Evolutionary conservation across 2,113 vertebrate genomes (phyloP).

Genomic region (Nothoprocta pentlandii): DNA sequence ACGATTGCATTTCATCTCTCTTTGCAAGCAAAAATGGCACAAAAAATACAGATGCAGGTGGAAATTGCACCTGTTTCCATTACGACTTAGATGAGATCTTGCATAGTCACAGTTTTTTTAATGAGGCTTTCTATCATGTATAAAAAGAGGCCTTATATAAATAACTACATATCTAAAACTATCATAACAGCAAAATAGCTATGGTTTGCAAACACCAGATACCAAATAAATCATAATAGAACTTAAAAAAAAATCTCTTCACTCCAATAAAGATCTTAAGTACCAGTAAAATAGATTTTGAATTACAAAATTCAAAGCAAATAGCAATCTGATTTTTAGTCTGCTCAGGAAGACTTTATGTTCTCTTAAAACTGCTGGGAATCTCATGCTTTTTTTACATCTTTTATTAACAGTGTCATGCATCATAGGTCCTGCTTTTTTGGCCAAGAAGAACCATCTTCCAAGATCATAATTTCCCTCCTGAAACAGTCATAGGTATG

Average conservation of each 20-base stretch:
- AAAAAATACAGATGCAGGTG: background rate
- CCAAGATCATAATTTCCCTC: background rate
- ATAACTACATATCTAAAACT: background rate
- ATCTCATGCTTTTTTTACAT: background rate
- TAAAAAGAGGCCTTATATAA: background rate
- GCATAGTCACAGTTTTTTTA: background rate
- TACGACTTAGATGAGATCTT: background rate
- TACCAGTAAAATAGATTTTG: background rate
- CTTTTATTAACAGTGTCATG: background rate
- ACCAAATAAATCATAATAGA: accelerated
- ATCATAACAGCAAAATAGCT: background rate
- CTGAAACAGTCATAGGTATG: background rate
- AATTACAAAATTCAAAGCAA: background rate
- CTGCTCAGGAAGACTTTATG: background rate
- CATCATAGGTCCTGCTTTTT: background rate
- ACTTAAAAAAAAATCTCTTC: background rate
- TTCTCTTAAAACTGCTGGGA: background rate
- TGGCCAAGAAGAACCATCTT: background rate
- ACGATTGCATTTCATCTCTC: background rate
- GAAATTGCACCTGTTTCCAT: background rate
- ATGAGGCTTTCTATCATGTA: background rate
- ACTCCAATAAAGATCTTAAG: background rate
- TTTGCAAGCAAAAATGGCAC: background rate
- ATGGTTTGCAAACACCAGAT: background rate
- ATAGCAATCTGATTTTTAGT: background rate